phyloP scores from a whole-genome alignment of 2,113 vertebrate species.

The Cyanistes caeruleus region DNA sequence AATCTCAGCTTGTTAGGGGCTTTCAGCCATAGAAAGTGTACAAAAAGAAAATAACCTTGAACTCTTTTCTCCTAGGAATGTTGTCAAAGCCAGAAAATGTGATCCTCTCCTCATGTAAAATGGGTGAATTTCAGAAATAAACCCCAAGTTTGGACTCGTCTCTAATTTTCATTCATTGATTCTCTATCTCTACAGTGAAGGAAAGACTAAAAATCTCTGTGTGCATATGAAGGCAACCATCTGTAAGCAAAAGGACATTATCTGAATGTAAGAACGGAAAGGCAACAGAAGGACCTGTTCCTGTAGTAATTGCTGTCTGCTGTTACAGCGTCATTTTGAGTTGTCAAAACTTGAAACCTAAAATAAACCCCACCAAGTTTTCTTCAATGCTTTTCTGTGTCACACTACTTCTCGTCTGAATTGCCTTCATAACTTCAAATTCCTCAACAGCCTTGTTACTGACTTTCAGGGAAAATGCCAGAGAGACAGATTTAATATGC shows the following conservation, averaged over 20 bases:
- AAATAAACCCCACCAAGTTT: background rate
- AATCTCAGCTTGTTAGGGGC: background rate
- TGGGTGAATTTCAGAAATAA: background rate
- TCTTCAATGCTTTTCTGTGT: background rate
- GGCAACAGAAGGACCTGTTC: background rate
- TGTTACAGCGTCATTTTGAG: background rate
- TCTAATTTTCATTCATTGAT: background rate
- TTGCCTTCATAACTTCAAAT: background rate
- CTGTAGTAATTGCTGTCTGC: background rate
- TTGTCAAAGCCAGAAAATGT: background rate
- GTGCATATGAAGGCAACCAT: background rate
- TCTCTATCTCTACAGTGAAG: background rate
- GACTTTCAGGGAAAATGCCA: slow-evolving; percentile 14
- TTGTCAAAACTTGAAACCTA: background rate
- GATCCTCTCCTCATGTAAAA: background rate
- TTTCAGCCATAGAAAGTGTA: background rate
- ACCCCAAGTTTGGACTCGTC: background rate
- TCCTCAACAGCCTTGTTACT: slow-evolving; percentile 38
- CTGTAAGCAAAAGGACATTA: background rate
- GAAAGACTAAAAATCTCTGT: background rate
- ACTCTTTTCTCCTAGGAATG: background rate
- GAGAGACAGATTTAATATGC: background rate
- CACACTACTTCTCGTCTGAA: background rate
- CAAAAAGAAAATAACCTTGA: background rate
- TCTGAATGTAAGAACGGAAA: background rate